Percentiles rank a stretch among this genome's conserved stretches.
Evolutionary conservation across 2,888 invertebrate genomes (phyloP).

Genomic region (Parascotia fuliginaria): DNA sequence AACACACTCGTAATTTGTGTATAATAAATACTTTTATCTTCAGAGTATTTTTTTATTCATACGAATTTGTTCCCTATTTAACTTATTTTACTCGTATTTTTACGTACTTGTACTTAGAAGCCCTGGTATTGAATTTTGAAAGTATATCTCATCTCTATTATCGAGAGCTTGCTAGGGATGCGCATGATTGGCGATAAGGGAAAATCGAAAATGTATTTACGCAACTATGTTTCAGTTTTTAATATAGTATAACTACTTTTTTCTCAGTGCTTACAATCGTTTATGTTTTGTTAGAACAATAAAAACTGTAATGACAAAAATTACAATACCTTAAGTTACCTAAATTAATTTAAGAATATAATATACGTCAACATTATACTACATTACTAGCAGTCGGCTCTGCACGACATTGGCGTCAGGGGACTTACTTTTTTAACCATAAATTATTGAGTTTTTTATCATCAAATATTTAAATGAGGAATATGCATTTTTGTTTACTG

Average conservation of each 20-base stretch:
- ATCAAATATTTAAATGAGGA: slow-evolving; percentile 8
- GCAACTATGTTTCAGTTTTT: not conserved
- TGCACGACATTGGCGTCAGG: slow-evolving; percentile 5
- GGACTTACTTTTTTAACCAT: slow-evolving; percentile 5
- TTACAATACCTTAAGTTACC: not conserved
- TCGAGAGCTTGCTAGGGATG: not conserved
- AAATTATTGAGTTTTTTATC: slow-evolving; percentile 2
- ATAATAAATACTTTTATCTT: too few species aligned
- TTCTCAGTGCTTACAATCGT: not conserved
- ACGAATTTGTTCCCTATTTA: too few species aligned
- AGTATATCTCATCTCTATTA: too few species aligned
- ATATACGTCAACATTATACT: slow-evolving; percentile 1
- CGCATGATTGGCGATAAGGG: not conserved
- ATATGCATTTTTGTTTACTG: slow-evolving; percentile 8
- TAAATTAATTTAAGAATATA: not conserved
- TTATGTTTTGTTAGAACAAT: too few species aligned
- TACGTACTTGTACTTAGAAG: too few species aligned
- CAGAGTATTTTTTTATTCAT: too few species aligned
- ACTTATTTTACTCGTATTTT: too few species aligned
- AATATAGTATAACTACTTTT: not conserved
- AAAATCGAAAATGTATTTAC: not conserved
- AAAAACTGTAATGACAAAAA: too few species aligned
- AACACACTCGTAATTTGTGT: too few species aligned
- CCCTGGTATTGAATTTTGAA: too few species aligned
- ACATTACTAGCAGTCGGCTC: slow-evolving; percentile 6